Evolutionary conservation across 2,888 invertebrate species (phyloP).

Genomic region (Nomada flava): DNA sequence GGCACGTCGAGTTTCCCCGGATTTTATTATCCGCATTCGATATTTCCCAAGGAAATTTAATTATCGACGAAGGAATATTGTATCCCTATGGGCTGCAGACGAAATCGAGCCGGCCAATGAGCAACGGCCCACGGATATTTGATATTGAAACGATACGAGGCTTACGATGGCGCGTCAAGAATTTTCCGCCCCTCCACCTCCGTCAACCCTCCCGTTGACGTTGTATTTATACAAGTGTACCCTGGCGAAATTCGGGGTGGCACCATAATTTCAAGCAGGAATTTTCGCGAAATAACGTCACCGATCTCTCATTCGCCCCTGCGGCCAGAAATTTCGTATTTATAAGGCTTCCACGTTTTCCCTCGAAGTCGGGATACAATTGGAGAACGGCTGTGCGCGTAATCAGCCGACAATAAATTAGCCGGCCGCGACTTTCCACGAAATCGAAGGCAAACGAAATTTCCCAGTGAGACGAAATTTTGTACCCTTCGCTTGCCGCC

Average conservation of each 20-base stretch:
- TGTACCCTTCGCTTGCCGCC: background rate
- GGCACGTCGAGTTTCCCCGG: background rate
- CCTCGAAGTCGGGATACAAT: constrained; percentile 36
- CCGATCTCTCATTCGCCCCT: background rate
- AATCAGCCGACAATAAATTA: constrained; percentile 50
- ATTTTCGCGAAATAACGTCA: constrained; percentile 50
- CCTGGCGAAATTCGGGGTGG: constrained; percentile 43
- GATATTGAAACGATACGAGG: constrained; percentile 42
- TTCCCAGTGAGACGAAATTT: constrained; percentile 4
- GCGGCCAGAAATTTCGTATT: constrained; percentile 42
- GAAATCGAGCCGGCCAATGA: constrained; percentile 9
- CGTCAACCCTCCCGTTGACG: background rate
- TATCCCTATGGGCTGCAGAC: constrained; percentile 6
- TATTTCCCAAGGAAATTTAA: constrained; percentile 50
- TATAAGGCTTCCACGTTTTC: constrained; percentile 36
- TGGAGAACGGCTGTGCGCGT: constrained; percentile 27
- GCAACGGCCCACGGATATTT: constrained; percentile 11
- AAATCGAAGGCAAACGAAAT: constrained; percentile 45
- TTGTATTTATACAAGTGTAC: constrained; percentile 39
- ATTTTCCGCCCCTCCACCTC: constrained; percentile 17
- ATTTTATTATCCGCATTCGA: constrained; percentile 26
- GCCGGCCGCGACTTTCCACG: constrained; percentile 23
- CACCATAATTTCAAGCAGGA: constrained; percentile 48
- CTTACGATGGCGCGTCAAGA: constrained; percentile 53
- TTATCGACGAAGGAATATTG: constrained; percentile 41